Conservation (phyloP, 1,140 invertebrate species). For the Pseudomyrmex pallidus region DNA sequence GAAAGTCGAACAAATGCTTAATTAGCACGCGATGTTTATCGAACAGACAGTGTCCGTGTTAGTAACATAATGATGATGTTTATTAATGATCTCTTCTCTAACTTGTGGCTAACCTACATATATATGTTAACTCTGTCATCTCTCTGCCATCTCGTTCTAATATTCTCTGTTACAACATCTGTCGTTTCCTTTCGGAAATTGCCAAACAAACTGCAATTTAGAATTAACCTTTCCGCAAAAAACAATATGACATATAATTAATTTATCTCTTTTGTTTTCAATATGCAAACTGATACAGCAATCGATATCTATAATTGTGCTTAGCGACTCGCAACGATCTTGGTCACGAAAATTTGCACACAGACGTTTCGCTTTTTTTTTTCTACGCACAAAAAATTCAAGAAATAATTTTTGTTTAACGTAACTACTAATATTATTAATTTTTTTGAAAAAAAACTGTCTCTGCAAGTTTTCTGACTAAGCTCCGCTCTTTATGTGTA, state of each 20-base stretch:
- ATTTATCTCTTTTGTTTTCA: too few species aligned
- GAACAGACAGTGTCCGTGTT: neutral
- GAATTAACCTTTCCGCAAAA: neutral
- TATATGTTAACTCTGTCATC: conserved; percentile 33
- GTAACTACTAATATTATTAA: too few species aligned
- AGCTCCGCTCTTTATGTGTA: neutral
- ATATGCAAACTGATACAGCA: too few species aligned
- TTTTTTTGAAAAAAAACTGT: neutral
- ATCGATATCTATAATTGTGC: neutral
- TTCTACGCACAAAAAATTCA: too few species aligned
- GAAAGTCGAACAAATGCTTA: neutral
- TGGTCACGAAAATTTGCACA: conserved; percentile 26
- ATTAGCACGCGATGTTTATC: neutral
- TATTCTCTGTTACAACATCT: conserved; percentile 17
- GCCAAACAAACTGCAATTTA: neutral
- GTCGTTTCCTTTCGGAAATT: neutral
- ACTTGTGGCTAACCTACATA: conserved; percentile 33
- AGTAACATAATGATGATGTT: conserved; percentile 21
- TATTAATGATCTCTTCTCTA: conserved; percentile 32
- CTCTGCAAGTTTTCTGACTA: conserved; percentile 21
- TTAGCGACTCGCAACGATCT: neutral
- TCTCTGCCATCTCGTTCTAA: conserved; percentile 13
- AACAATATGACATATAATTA: too few species aligned
- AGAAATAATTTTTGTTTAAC: too few species aligned
- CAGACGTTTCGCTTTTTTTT: too few species aligned